Base-by-base conservation (phyloP, 2,888 invertebrate species). In the Cinara cedri region DNA sequence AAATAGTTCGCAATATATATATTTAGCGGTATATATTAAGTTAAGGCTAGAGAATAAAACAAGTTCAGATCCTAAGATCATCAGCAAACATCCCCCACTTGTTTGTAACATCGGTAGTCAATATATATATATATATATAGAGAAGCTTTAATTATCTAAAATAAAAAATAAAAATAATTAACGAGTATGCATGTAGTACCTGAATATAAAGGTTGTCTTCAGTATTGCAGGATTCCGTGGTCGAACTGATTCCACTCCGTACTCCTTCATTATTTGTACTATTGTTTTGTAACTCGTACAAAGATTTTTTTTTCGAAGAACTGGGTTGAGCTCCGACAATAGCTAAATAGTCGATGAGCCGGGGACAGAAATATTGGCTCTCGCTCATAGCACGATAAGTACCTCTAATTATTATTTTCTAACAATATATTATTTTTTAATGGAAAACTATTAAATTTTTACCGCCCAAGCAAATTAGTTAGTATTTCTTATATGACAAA, bases 291-390 rank as follows among this genome's bases (percentile, higher is more conserved):
- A 80, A 44, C 42, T 65, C 72, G 24, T 80, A 80, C 46, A 80
- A 42, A 19, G 72, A 49, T 26, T 42, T 34, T 72, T 26, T 55
- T 62, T 63, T 11, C 9, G 49, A 51, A 21, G 71, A 81, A 55
- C 62, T 44, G 8, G 72, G 80, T 57, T 54, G 68, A 21, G 78
- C 78, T 84, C 99, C 98, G 84, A 98, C 97, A 85, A 99, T 95
- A 84, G 98, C 95, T 86, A 99, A 89, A 87, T 99, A 99, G 90
- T 99, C 99, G 87, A 94, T 93, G 85, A 95, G 88, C 83, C 94
- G 91, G 85, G 94, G 94, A 86, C 94, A 95, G 84, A 95, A 86
- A 85, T 91, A 92, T 86, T 68, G 78, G 51, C 68, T 60, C 60
- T 78, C 78, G 68, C 70, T 70, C 78, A 78, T 78, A 70, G 68